Evolutionary conservation across 1,140 invertebrate genomes (phyloP).

Genomic region (Bombus affinis): DNA sequence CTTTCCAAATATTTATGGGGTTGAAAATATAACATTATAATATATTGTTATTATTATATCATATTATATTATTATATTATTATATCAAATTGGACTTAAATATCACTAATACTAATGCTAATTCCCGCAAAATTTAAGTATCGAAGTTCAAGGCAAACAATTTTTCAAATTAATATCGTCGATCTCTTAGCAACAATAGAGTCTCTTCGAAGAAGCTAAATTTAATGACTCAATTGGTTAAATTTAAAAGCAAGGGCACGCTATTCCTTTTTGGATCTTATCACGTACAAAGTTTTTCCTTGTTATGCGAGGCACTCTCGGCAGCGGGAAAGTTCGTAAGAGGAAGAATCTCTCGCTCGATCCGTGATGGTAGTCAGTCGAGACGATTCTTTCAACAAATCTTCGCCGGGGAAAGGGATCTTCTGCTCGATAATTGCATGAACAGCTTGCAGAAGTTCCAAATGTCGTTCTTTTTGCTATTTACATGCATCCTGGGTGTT

Average conservation of each 20-base stretch:
- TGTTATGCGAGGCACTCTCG: conserved; percentile 23
- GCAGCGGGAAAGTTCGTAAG: conserved; percentile 1
- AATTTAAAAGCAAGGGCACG: neutral
- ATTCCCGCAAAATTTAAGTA: too few species aligned
- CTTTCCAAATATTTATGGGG: too few species aligned
- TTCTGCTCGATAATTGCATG: neutral
- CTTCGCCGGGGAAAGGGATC: neutral
- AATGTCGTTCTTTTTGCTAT: neutral
- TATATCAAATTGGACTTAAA: too few species aligned
- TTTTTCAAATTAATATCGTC: neutral
- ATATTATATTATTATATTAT: too few species aligned
- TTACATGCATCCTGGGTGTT: neutral
- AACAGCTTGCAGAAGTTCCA: neutral
- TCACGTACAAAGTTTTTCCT: conserved; percentile 20
- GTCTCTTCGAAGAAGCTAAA: neutral
- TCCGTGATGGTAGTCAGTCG: neutral
- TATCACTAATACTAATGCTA: too few species aligned
- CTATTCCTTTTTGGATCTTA: neutral
- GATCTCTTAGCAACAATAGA: neutral
- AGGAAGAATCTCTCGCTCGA: neutral
- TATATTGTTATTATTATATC: too few species aligned
- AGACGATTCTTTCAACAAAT: conserved; percentile 6
- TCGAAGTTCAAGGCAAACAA: neutral
- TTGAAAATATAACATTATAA: too few species aligned
- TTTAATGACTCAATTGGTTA: conserved; percentile 17